These are phyloP conservation scores for Cyprinodon tularosa DNA, from an alignment of 2,113 vertebrate species.

Conservation along the genomic window DNA sequence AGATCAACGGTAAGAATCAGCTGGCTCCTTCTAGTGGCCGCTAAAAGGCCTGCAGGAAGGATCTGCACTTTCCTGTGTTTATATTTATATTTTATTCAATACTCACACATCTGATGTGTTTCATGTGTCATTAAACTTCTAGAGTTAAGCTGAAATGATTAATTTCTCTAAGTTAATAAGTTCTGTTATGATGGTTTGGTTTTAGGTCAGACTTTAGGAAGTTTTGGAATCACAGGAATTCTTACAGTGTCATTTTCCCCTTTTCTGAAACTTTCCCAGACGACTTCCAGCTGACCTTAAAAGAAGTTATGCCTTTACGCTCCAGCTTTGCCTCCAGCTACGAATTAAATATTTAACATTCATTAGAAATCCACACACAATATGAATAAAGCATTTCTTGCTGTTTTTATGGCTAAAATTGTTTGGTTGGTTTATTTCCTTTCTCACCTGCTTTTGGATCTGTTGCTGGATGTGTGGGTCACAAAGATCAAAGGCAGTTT, in stretches of 20 bases:
- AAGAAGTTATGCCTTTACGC: constrained; percentile 1
- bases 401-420: neutral
- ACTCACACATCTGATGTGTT: too few relatives aligned
- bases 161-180: too few relatives aligned
- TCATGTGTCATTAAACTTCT: too few relatives aligned
- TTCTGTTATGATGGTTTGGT: too few relatives aligned
- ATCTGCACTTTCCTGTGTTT: too few relatives aligned
- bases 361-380: neutral
- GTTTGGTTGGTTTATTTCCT: neutral
- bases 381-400: neutral
- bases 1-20: too few relatives aligned
- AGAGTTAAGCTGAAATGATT: too few relatives aligned
- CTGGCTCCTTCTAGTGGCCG: too few relatives aligned
- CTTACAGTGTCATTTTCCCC: neutral
- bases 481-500: constrained; percentile 2
- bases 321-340: constrained; percentile 22
- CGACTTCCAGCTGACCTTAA: constrained; percentile 20
- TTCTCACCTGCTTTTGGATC: constrained; percentile 17
- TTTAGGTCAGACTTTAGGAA: too few relatives aligned
- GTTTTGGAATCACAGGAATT: too few relatives aligned
- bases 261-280: neutral
- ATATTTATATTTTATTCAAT: too few relatives aligned
- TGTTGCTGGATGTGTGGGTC: constrained; percentile 17
- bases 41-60: too few relatives aligned
- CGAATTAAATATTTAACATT: neutral